Conservation (phyloP, 2,113 vertebrate species). For the Phyllostomus hastatus region DNA sequence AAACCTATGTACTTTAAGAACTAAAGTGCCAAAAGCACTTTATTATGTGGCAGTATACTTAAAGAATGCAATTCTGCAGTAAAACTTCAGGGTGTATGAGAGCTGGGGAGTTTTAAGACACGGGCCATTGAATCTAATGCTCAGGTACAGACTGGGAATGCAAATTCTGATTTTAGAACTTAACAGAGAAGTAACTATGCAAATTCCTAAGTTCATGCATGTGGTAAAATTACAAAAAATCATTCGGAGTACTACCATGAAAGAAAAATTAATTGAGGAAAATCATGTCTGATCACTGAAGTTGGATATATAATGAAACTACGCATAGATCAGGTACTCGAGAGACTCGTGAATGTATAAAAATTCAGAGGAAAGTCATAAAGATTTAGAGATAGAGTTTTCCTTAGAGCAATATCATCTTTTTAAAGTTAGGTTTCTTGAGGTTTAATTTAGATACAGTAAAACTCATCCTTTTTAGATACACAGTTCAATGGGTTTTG, state of each 20-base stretch:
- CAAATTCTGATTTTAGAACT: constrained; percentile 34
- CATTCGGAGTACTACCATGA: neutral
- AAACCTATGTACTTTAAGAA: constrained; percentile 12
- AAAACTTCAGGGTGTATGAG: neutral
- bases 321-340: neutral
- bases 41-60: neutral
- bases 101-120: constrained; percentile 3
- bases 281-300: constrained; percentile 38
- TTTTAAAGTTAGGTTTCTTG: constrained; percentile 31
- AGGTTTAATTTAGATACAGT: neutral
- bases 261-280: constrained; percentile 54
- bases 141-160: neutral
- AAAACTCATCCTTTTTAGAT: neutral
- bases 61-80: neutral
- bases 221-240: constrained; percentile 24
- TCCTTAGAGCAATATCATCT: neutral
- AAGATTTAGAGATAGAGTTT: neutral
- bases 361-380: constrained; percentile 19
- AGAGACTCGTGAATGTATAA: neutral
- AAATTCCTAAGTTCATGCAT: constrained; percentile 28
- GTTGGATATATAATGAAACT: constrained; percentile 35
- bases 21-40: neutral
- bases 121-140: constrained; percentile 24
- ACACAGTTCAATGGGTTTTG: neutral
- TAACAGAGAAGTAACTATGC: neutral